Base-by-base conservation (phyloP, 1,140 invertebrate species). In the Cotesia typhae region DNA sequence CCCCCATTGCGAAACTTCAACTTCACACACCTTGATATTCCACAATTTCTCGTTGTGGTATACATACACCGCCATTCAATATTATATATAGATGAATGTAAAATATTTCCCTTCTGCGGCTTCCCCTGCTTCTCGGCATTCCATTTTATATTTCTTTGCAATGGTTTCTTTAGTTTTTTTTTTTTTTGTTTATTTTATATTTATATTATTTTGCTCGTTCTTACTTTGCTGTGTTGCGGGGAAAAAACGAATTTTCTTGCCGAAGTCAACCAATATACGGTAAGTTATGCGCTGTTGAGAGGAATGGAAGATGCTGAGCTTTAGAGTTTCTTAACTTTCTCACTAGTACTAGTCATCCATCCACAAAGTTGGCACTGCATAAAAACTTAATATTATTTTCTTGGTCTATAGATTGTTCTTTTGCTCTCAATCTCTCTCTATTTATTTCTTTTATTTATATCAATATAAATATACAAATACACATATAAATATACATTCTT, bases 331-430 rank as follows among this genome's bases (percentile, higher is more conserved):
- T 36, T 65, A 20, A 61, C 59, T 61, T 20, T 20, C 59, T 65
- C 36, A 14, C 36, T 37, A 38, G 10, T 47, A 65, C 41, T 65
- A 65, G 36, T 65, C 17, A n/a, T 9, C 36, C 12, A 65, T 41
- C 37, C 41, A 41, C 17, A 65, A 65, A 47, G 63, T 65, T 37
- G n/a, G 38, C 63, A 14, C 7, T 41, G 63, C 63, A 65, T 65
- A 65, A 65, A 65, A 65, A 65, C 63, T 65, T 65, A 65, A 65
- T 65, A 65, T 65, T 37, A 14, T 37, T 47, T 20, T 20, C 37
- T 65, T 65, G 9, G 17, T 65, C 36, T 41, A 41, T n/a, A 47
- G 10, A 65, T 37, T 5, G 5, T 10, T 47, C 6, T 47, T 47
- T 47, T 10, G 6, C 38, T 9, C 38, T 41, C 38, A 7, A 1